Percentiles rank a stretch among this genome's conserved stretches.
phyloP scores from a whole-genome alignment of 2,113 vertebrate species.

The Platanista minor region DNA sequence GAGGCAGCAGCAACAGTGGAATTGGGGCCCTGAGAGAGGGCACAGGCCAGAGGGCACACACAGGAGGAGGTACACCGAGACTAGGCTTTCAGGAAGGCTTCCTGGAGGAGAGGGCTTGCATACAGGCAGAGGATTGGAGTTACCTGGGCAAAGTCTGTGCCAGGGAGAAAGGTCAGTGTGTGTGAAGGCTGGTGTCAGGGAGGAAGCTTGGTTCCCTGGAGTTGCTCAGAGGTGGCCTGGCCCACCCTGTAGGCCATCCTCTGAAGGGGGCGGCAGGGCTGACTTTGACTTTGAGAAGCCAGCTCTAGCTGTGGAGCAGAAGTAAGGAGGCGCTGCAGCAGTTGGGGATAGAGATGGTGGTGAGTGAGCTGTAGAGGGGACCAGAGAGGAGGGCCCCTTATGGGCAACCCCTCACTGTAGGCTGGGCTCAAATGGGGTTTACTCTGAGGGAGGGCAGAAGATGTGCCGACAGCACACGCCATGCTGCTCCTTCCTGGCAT shows the following conservation, averaged over 20 bases:
- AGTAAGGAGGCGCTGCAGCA: neutral
- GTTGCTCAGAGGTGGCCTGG: neutral
- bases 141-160: neutral
- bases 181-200: neutral
- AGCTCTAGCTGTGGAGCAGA: neutral
- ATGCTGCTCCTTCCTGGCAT: neutral
- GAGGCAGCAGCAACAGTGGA: neutral
- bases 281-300: neutral
- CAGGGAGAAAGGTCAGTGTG: neutral
- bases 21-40: neutral
- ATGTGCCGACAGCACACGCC: accelerated
- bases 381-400: neutral
- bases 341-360: neutral
- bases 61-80: neutral
- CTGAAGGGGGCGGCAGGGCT: neutral
- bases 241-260: neutral
- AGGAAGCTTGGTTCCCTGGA: neutral
- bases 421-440: neutral
- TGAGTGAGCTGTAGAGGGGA: neutral
- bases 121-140: neutral
- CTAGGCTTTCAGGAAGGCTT: neutral
- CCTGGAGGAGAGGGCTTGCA: neutral
- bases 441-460: neutral
- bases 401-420: neutral
- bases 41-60: neutral